Conservation (phyloP, 2,797 vertebrate species). For the Helicolenus hilgendorfi region DNA sequence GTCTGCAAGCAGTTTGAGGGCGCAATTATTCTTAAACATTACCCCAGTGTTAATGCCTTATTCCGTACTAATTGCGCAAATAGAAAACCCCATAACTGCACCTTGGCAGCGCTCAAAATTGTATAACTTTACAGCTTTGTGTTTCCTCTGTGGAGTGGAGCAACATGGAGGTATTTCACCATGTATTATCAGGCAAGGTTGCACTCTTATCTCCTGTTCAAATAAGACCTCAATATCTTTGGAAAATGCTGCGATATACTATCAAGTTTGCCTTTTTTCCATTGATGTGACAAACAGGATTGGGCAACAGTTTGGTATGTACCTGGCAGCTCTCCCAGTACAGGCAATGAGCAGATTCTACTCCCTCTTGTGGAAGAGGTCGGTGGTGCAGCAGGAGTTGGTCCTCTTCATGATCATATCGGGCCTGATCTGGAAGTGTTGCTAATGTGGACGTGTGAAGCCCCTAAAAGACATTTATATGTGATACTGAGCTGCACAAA, state of each 20-base stretch:
- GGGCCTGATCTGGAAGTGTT: background rate
- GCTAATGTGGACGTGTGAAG: background rate
- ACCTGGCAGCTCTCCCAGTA: conserved; percentile 23
- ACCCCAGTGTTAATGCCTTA: conserved; percentile 69
- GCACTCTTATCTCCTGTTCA: conserved; percentile 50
- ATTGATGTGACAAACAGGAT: conserved; percentile 63
- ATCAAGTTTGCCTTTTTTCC: conserved; percentile 47
- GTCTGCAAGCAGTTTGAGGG: conserved; percentile 75
- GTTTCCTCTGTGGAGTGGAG: conserved; percentile 33
- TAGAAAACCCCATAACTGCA: conserved; percentile 67
- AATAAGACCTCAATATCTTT: conserved; percentile 47
- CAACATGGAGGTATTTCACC: conserved; percentile 33
- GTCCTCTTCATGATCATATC: background rate
- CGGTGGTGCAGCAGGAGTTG: background rate
- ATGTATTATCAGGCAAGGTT: conserved; percentile 27
- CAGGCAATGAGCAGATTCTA: conserved; percentile 5
- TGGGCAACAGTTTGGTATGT: conserved; percentile 70
- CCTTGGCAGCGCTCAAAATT: conserved; percentile 52
- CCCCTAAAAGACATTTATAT: background rate
- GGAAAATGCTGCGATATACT: conserved; percentile 54
- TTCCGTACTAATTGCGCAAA: conserved; percentile 70
- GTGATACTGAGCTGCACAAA: background rate
- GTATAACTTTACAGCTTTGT: conserved; percentile 62
- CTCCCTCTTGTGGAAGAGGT: conserved; percentile 75
- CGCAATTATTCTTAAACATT: conserved; percentile 75